phyloP scores from a whole-genome alignment of 2,888 invertebrate genomes.

The Eutolmus rufibarbis region DNA sequence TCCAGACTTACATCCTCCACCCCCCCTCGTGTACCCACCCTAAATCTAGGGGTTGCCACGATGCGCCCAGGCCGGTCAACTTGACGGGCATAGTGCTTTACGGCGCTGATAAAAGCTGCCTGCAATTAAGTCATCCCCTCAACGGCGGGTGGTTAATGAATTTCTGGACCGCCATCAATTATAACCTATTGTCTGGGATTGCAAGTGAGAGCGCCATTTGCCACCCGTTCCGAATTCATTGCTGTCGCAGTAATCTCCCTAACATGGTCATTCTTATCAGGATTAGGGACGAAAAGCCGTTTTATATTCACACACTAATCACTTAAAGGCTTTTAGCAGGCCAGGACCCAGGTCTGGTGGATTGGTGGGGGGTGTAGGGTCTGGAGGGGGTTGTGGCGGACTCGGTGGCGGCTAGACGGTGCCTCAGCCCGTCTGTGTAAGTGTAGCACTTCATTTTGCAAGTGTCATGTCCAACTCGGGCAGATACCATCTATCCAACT shows the following conservation, averaged over 20 bases:
- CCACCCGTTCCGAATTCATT: conserved; percentile 16
- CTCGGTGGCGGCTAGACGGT: neutral
- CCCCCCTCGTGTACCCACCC: neutral
- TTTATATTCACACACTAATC: conserved; percentile 48
- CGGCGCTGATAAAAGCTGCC: neutral
- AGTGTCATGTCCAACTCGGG: conserved; percentile 42
- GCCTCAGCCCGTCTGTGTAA: neutral
- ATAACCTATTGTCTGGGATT: conserved; percentile 12
- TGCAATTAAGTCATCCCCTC: conserved; percentile 16
- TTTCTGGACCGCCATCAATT: conserved; percentile 26
- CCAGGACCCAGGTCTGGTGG: neutral
- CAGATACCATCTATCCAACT: conserved; percentile 44
- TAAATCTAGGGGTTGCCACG: neutral
- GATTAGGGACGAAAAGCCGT: conserved; percentile 44
- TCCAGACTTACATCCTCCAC: neutral
- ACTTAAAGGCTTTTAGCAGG: conserved; percentile 46
- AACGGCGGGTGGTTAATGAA: conserved; percentile 13
- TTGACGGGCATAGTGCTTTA: neutral
- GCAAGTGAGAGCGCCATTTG: conserved; percentile 18
- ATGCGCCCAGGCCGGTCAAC: neutral
- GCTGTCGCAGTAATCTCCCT: conserved; percentile 29
- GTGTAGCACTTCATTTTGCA: conserved; percentile 44
- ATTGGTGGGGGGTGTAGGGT: neutral
- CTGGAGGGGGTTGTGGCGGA: neutral
- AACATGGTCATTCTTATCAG: conserved; percentile 45